Conservation (phyloP, 2,113 vertebrate genomes). For the Rhinogobius similis region DNA sequence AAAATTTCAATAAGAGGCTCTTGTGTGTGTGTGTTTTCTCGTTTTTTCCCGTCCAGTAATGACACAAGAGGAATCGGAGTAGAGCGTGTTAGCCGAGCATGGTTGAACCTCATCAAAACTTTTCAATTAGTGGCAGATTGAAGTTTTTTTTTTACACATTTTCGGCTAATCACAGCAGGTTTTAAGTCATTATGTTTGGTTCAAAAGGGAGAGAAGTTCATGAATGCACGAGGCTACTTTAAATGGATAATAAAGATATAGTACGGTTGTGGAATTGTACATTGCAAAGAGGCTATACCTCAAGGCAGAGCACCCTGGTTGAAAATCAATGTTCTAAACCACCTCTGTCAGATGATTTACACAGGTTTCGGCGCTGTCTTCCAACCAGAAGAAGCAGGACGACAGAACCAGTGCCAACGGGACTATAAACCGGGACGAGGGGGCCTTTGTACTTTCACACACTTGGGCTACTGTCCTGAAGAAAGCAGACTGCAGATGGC, state of each 20-base stretch:
- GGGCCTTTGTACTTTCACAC: no score
- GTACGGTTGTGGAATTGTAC: no score
- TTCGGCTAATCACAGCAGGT: constrained; percentile 46
- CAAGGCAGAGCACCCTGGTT: no score
- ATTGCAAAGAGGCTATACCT: no score
- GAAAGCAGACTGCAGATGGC: background rate
- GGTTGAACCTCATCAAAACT: constrained; percentile 63
- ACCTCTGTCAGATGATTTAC: no score
- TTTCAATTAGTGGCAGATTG: constrained; percentile 69
- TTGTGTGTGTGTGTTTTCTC: constrained; percentile 17
- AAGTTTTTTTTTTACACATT: constrained; percentile 50
- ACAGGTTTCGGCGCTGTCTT: no score
- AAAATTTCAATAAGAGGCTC: constrained; percentile 29
- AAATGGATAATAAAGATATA: background rate
- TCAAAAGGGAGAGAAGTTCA: constrained; percentile 36
- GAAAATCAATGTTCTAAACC: no score
- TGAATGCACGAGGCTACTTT: constrained; percentile 17
- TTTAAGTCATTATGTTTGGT: constrained; percentile 62
- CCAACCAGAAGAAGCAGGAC: no score
- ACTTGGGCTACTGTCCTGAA: no score
- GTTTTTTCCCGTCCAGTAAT: background rate
- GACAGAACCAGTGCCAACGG: no score
- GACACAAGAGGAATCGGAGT: constrained; percentile 6
- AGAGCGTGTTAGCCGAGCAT: constrained; percentile 33
- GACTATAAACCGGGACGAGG: no score